Base-by-base conservation (phyloP, 1,140 invertebrate species). In the Megalopta genalis region DNA sequence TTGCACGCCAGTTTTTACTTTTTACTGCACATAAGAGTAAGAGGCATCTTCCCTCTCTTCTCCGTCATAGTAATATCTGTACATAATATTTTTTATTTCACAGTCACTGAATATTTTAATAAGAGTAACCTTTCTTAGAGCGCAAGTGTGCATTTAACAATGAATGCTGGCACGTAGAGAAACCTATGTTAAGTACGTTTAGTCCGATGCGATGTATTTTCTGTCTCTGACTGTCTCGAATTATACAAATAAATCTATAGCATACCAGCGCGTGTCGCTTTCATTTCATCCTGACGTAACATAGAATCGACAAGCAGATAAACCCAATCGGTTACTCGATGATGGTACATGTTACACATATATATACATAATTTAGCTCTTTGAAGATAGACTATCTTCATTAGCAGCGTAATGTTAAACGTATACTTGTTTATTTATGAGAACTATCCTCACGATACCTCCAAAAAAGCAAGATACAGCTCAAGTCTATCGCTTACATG, bases 191-290 rank as follows among this genome's bases (percentile, higher is more conserved):
- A 62, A 46, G 68, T 68, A 37, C 25, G 16, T 60, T 73, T 83
- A 79, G 27, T 66, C n/a, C 27, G 32, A 37, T 42, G 21, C 27
- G 49, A 37, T 83, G 70, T 83, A 83, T 75, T 60, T 74, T 70
- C 27, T 71, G 49, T 74, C 59, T 69, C 6, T 52, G 27, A 32
- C 42, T 79, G 60, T 73, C 59, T 27, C 25, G 59, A 4, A 54
- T 77, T 83, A 37, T 79, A 46, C 14, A 52, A 52, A 52, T 52
- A 52, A 52, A 52, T 79, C 62, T 84, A 68, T 60, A 79, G 60
- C 52, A 54, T 37, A 46, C 49, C 16, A 64, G 63, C 70, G 8
- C 10, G 18, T 37, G 7, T 60, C n/a, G 60, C n/a, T 10, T 73
- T 23, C 39, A 63, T 63, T 37, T 37, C 14, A 23, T 9, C 54